Base-by-base conservation (phyloP, 2,888 invertebrate species). In the Eledona agricola region DNA sequence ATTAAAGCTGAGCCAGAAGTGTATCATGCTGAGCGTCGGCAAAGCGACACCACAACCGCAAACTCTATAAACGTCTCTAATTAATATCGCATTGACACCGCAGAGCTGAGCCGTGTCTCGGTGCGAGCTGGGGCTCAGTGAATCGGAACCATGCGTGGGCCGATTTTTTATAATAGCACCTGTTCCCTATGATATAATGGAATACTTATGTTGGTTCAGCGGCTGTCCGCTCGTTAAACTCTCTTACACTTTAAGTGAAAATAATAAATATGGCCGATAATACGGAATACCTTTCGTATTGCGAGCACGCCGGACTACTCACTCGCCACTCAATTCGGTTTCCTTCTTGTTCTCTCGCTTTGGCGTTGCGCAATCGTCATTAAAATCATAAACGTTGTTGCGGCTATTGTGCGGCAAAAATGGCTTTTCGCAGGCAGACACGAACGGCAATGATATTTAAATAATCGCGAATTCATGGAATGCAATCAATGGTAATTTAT, bases 141-240 rank as follows among this genome's bases (percentile, higher is more conserved):
- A 59, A 68, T 68, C 71, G 71, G 70, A 71, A 72, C 72, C 66
- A 59, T 69, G 72, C 72, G 72, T 72, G 72, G 72, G 72, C 66
- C 64, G 58, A 72, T 70, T 50, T 72, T 72, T 72, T 72, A 72
- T 72, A 72, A 72, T 71, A 63, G 72, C 73, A 72, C 73, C 72
- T 72, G 73, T 72, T 72, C 66, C 59, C 67, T 71, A 72, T 72
- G 72, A 73, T 72, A 73, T 73, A 73, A 72, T 72, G 73, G 71
- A 72, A 71, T 72, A 71, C 69, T 70, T 68, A 68, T 71, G 70
- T 72, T 56, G 69, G 67, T 65, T 66, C 70, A 62, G 65, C 64
- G 62, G 64, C 69, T 67, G 69, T 65, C 68, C 66, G 69, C 67
- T 69, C 71, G 71, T 69, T 70, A 68, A 68, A 67, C 66, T 67